Evolutionary conservation across 2,888 invertebrate species (phyloP), one percentile per base, ranked within the genome.

Genomic region (Phaonia tiefii): DNA sequence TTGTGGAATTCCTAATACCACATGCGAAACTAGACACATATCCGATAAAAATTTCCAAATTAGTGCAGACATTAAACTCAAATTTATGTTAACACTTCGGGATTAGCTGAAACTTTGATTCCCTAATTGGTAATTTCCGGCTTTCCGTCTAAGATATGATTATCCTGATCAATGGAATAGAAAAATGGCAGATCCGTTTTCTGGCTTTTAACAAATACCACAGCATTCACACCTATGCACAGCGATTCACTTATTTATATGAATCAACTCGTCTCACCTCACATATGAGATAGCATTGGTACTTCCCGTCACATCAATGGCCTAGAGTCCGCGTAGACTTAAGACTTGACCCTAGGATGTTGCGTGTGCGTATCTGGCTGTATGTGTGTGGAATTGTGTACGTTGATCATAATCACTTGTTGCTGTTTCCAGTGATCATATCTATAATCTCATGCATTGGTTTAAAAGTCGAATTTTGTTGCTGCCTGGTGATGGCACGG

Each of bases 181-280:
- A 51, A 42, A 17, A 69, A 39, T 22, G 51, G 20, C 25, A 63
- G 49, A 78, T 69, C 72, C 72, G 22, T 46, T 73, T 66, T 71
- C 51, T 71, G 71, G 56, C 44, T 75, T 79, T 70, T 17, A 70
- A 66, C n/a, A 51, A 71, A 37, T 49, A 37, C 8, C n/a, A 25
- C 54, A 51, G 25, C 37, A 58, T 25, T 54, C 22, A 42, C 42
- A 31, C 31, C 31, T 31, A 63, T 42, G 67, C 37, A 67, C 31
- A n/a, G 67, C 60, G 11, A 3, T 13, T 13, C 44, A 44, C n/a
- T n/a, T n/a, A n/a, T 31, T 3, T 31, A 31, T 8, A 8, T 8
- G 31, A 5, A 31, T 31, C 31, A 31, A 31, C 4, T 31, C 54
- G 20, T 17, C 44, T 26, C 37, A 69, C 51, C 39, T n/a, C 46